Evolutionary conservation across 2,888 invertebrate species (phyloP), one percentile per base, ranked within the genome.

Genomic region (Beris chalybata): DNA sequence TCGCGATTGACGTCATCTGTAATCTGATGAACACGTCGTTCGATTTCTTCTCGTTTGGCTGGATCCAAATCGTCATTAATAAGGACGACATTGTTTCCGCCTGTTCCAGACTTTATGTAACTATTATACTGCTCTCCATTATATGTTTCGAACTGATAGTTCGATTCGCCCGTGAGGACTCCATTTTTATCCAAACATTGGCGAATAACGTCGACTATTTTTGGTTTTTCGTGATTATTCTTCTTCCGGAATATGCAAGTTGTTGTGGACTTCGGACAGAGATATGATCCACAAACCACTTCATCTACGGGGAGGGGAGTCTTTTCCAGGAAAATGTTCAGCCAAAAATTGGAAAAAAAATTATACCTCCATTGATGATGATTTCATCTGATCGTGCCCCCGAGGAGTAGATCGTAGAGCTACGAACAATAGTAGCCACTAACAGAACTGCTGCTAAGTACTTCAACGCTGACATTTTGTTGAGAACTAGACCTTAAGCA

Each of bases 141-240:
- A 11, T n/a, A 4, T 15, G 22, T 32, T 15, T 52, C 61, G 30
- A 61, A 9, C 4, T 52, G 50, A 32, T 52, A 32, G 15, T 32
- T 13, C 5, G 44, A 12, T 43, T 61, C 52, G 4, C 11, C 38
- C 3, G 38, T 22, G 3, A 29, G 32, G 7, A 9, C 22, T 38
- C 52, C 61, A 11, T 12, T 38, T 32, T 11, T 15, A 15, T 43
- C 61, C 4, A 61, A 11, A 61, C 61, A 61, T 4, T 38, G 50
- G 5, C 52, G 61, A 4, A 44, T 22, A 7, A 61, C 52, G 22
- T 61, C 52, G 11, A 61, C 43, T 9, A 61, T 12, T 38, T 11
- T 50, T 9, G 32, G 9, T 38, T 61, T 50, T 12, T 12, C 11
- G 5, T 9, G 22, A 52, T 61, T 52, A 3, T 29, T 61, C 32